Evolutionary conservation across 2,113 vertebrate genomes (phyloP), one percentile per base, ranked within the genome.

Genomic region (Donacobius atricapilla): DNA sequence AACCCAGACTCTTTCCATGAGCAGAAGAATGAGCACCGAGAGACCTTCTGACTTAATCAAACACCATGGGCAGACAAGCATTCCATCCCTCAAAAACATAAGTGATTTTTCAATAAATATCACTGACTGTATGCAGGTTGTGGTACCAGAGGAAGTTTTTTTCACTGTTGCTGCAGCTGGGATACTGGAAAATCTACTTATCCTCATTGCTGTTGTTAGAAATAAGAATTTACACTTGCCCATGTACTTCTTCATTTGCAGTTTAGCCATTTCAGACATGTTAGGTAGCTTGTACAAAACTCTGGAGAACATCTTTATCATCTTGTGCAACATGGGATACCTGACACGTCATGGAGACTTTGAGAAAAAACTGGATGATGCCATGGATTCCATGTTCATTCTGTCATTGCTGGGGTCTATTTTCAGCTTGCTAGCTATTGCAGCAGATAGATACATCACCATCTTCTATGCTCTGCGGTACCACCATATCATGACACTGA

Each of bases 171-270:
- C 99, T 48, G 91, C 97, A 1, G 90, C 98, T 17, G 99, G 99
- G 30, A 97, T 99, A 91, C 88, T 98, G n/a, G 99, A 99, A 97
- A 99, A 99, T 89, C 93, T 99, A 64, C 97, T 99, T 50, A 98
- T 99, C 30, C 98, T 99, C 44, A 76, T 99, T 72, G 99, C 99
- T 12, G 98, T 99, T 54, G 93, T 99, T 66, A 97, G 96, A 75
- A 99, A 99, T 86, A 98, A 98, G 96, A 99, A 98, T 73, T 98
- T 99, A 24, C 99, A 99, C 92, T 98, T 98, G 2, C 99, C 99
- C 64, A 99, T 99, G 99, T 99, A 99, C 96, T 98, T 98, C 96
- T 99, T 99, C 95, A 99, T 99, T 96, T 99, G 99, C 89, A 99
- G 99, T 78, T 97, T 99, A 95, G 99, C 99, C 5, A 95, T 99